A percentile compares a stretch with the other conserved stretches of the same genome.
Evolutionary conservation across 2,797 vertebrate species (phyloP).

Genomic region (Natrix natrix): DNA sequence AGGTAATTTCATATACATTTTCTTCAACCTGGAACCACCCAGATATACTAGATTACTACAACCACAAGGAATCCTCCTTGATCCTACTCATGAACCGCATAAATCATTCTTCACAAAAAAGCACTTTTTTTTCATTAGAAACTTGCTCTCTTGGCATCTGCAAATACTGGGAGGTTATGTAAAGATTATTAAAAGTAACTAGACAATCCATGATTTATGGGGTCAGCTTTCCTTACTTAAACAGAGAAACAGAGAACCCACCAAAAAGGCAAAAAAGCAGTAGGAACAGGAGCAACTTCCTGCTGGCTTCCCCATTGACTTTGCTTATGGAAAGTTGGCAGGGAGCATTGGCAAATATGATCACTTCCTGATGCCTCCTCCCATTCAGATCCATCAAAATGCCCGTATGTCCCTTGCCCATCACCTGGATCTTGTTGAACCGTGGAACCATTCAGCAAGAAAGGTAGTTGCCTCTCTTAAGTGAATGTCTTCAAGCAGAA

Average conservation of each 20-base stretch:
- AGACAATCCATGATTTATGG: background rate
- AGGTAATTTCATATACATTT: background rate
- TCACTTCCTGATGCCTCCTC: background rate
- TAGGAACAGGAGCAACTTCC: background rate
- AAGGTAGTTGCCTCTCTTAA: background rate
- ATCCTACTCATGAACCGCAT: background rate
- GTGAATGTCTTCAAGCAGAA: background rate
- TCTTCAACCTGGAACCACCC: background rate
- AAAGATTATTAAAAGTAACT: background rate
- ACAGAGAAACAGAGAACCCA: background rate
- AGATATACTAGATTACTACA: background rate
- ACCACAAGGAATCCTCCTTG: background rate
- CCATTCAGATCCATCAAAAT: background rate
- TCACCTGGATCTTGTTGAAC: background rate
- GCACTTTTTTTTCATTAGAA: background rate
- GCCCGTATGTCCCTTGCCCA: background rate
- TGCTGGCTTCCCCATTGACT: background rate
- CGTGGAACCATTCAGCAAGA: background rate
- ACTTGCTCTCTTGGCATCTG: background rate
- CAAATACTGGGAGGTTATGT: background rate
- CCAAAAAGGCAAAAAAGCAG: background rate
- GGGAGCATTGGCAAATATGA: background rate
- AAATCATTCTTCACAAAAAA: background rate
- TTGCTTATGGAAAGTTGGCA: background rate
- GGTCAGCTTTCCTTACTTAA: background rate